Evolutionary conservation across 2,888 invertebrate species (phyloP).

Genomic region (Hydrotaea diabolus): DNA sequence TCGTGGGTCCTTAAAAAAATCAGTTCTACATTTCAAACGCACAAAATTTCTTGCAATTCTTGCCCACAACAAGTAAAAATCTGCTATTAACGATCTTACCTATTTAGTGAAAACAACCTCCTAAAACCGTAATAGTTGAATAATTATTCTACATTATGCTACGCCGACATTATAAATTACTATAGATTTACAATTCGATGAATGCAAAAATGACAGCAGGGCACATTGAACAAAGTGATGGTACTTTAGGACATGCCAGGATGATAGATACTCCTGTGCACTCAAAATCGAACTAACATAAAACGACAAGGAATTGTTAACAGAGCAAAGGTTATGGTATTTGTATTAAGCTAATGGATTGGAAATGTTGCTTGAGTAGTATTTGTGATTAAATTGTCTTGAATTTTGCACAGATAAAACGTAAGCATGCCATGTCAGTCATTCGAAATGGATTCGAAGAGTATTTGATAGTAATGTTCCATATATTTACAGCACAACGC

Average conservation of each 20-base stretch:
- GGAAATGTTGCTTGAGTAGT: slow-evolving; percentile 64
- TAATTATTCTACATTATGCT: background rate
- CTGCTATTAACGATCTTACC: too few species aligned
- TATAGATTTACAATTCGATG: background rate
- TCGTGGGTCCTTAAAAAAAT: too few species aligned
- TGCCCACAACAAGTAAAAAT: too few species aligned
- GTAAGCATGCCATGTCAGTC: background rate
- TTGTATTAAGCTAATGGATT: slow-evolving; percentile 65
- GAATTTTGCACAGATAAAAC: slow-evolving; percentile 61
- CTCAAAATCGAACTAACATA: too few species aligned
- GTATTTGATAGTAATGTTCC: background rate
- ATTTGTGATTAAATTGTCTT: slow-evolving; percentile 67
- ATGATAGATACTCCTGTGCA: too few species aligned
- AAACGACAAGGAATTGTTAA: background rate
- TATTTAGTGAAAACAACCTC: background rate
- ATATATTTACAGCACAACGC: background rate
- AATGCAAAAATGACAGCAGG: too few species aligned
- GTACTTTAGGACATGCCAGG: too few species aligned
- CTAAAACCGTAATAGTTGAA: background rate
- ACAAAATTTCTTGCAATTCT: too few species aligned
- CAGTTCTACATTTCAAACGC: too few species aligned
- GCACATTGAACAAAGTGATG: too few species aligned
- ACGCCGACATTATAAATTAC: slow-evolving; percentile 12
- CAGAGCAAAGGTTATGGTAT: slow-evolving; percentile 13
- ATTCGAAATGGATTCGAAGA: slow-evolving; percentile 49